phyloP scores from a whole-genome alignment of 2,113 vertebrate species.

The mouse (Mus musculus) region DNA sequence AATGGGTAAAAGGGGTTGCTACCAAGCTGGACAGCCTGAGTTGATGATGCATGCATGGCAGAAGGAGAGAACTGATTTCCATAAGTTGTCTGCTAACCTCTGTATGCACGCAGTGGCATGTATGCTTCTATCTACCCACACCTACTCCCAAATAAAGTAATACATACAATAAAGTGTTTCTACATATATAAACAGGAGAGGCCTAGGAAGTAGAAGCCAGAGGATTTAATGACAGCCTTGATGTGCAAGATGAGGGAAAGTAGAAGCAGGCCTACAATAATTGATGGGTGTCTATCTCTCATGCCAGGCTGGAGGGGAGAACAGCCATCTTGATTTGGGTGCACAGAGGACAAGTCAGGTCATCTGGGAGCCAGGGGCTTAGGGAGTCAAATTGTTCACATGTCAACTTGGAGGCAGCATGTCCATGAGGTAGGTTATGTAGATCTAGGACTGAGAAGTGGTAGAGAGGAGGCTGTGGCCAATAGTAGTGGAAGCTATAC shows the following conservation, averaged over 20 bases:
- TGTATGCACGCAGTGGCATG: background rate
- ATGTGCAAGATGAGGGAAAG: background rate
- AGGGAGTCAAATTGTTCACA: background rate
- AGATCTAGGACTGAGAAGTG: background rate
- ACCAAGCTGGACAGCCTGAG: background rate
- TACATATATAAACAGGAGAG: background rate
- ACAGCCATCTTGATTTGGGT: background rate
- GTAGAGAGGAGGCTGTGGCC: accelerated
- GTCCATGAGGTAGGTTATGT: background rate
- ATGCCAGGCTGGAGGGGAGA: background rate
- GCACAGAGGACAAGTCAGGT: background rate
- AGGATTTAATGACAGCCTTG: background rate
- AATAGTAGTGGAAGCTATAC: accelerated
- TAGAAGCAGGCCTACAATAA: background rate
- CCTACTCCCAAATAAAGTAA: background rate
- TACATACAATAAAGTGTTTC: background rate
- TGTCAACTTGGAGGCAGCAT: background rate
- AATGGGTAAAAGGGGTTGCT: background rate
- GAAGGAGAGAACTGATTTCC: background rate
- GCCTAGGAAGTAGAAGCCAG: background rate
- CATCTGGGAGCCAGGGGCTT: background rate
- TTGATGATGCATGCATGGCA: too few relatives aligned
- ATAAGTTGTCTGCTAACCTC: background rate
- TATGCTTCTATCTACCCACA: background rate
- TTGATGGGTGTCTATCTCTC: background rate